Conservation (phyloP, 2,888 invertebrate species). For the Dilophus febrilis region DNA sequence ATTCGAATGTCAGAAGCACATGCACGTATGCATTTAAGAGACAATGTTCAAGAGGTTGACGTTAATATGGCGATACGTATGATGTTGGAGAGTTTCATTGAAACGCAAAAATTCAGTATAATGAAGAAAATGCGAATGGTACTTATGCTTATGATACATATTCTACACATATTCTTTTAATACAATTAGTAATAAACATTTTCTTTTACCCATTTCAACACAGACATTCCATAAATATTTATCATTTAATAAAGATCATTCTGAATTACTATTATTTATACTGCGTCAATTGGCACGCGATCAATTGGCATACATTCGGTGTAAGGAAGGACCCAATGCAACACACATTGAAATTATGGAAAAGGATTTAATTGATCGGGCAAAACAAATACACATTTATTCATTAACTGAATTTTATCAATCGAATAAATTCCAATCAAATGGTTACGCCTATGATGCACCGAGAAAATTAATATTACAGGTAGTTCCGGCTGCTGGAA, state of each 20-base stretch:
- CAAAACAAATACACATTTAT: constrained; percentile 77
- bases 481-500: constrained; percentile 42
- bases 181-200: no score
- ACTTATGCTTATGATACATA: no score
- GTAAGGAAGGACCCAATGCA: constrained; percentile 45
- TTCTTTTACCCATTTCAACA: background rate
- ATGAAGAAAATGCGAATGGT: constrained; percentile 80
- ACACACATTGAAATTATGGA: constrained; percentile 69
- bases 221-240: constrained; percentile 80
- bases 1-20: constrained; percentile 96
- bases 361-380: constrained; percentile 70
- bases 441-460: constrained; percentile 73
- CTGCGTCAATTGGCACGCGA: constrained; percentile 85
- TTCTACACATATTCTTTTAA: no score
- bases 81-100: constrained; percentile 96
- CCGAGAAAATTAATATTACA: constrained; percentile 75
- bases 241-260: constrained; percentile 86
- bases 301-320: constrained; percentile 68
- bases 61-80: constrained; percentile 95
- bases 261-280: constrained; percentile 88
- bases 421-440: constrained; percentile 73
- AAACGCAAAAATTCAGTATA: constrained; percentile 96
- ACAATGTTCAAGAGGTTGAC: constrained; percentile 81
- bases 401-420: constrained; percentile 83
- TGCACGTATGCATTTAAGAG: constrained; percentile 86